These are phyloP conservation scores for Hippoglossus stenolepis DNA, from an alignment of 2,113 vertebrate species.

Conservation along the genomic window DNA sequence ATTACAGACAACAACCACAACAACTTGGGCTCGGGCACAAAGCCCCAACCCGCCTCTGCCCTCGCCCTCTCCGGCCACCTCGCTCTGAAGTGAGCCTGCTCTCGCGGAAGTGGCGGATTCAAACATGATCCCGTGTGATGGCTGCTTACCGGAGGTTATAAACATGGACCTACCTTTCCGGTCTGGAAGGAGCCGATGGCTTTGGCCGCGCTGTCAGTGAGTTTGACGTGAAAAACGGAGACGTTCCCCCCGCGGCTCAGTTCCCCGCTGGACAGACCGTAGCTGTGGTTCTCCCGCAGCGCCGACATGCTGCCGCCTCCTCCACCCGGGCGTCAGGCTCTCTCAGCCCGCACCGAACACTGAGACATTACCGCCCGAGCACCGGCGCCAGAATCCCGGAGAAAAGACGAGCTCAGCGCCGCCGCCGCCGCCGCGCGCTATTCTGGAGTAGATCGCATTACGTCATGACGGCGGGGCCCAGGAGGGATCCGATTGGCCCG, in stretches of 20 bases:
- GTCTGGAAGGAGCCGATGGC: conserved; percentile 87
- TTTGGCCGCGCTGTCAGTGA: conserved; percentile 91
- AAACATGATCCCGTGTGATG: background rate
- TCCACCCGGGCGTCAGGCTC: background rate
- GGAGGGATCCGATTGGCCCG: conserved; percentile 55
- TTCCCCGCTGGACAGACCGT: conserved; percentile 88
- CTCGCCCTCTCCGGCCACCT: background rate
- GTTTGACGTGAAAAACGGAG: conserved; percentile 92
- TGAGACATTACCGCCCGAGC: conserved; percentile 24
- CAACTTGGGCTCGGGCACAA: conserved; percentile 39
- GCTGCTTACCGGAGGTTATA: background rate
- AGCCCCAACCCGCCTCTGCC: conserved; percentile 7
- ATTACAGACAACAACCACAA: background rate
- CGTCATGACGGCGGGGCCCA: conserved; percentile 61
- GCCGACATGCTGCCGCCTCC: conserved; percentile 81
- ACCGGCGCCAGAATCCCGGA: conserved; percentile 1
- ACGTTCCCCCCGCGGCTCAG: conserved; percentile 81
- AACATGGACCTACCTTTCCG: conserved; percentile 80
- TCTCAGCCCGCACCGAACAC: background rate
- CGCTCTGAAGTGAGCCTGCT: background rate
- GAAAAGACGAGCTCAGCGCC: background rate
- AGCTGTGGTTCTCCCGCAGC: conserved; percentile 87
- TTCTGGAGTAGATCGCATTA: conserved; percentile 70
- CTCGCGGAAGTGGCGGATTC: background rate
- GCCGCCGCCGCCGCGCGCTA: conserved; percentile 63